Evolutionary conservation across 2,797 vertebrate genomes (phyloP).

Genomic region (Poecilia velifera): DNA sequence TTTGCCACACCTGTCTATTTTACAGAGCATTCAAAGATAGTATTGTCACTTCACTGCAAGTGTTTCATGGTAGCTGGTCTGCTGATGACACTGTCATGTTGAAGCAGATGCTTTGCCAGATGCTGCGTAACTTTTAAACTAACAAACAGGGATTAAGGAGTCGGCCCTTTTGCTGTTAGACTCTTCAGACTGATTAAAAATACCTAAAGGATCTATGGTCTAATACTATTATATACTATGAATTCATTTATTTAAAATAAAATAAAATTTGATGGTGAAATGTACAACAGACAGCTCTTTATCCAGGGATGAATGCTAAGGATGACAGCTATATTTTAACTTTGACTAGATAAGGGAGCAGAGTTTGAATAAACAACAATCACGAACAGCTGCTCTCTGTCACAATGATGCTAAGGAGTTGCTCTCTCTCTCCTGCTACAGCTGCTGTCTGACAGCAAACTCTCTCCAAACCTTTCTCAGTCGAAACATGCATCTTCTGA

Average conservation of each 20-base stretch:
- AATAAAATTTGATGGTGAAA: not conserved
- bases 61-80: conserved; percentile 27
- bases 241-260: not conserved
- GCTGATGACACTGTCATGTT: conserved; percentile 19
- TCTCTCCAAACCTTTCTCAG: conserved; percentile 21
- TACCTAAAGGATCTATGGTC: not conserved
- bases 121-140: conserved; percentile 18
- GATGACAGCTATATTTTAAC: conserved; percentile 51
- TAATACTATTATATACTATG: not conserved
- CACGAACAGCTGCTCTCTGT: conserved; percentile 72
- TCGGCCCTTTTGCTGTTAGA: not conserved
- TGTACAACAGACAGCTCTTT: not conserved
- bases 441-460: conserved; percentile 63
- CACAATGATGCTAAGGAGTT: conserved; percentile 53
- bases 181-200: not conserved
- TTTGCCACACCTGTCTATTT: conserved; percentile 27
- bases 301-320: conserved; percentile 13
- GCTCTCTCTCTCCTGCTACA: conserved; percentile 54
- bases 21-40: conserved; percentile 8
- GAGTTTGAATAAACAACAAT: conserved; percentile 55
- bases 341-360: conserved; percentile 24
- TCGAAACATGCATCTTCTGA: conserved; percentile 40
- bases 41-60: conserved; percentile 15
- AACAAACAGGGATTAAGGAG: not conserved
- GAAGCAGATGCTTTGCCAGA: conserved; percentile 33